These are phyloP conservation scores for Coelopa pilipes DNA, from an alignment of 2,888 invertebrate genomes.

Conservation along the genomic window DNA sequence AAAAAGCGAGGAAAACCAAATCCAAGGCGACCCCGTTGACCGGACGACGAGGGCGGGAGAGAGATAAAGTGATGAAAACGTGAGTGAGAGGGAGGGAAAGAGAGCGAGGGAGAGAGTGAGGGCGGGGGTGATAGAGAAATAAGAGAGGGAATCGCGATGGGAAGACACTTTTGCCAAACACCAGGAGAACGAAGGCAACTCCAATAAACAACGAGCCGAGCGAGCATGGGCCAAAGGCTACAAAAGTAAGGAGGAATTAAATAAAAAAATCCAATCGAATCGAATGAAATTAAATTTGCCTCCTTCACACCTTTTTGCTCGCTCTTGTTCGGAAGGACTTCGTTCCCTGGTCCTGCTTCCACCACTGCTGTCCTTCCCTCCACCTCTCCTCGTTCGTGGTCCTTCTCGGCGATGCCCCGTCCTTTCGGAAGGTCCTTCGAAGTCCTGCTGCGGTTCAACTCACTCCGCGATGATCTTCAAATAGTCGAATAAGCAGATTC, in stretches of 20 bases:
- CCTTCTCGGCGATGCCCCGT: neutral
- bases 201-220: neutral
- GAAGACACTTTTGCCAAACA: too few species aligned
- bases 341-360: too few species aligned
- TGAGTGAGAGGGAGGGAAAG: too few species aligned
- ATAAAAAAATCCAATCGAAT: conserved; percentile 25
- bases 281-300: too few species aligned
- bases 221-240: neutral
- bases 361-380: neutral
- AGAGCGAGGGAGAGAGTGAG: neutral
- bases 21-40: conserved; percentile 2
- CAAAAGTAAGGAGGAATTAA: neutral
- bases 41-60: neutral
- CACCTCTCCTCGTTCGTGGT: neutral
- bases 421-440: too few species aligned
- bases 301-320: too few species aligned
- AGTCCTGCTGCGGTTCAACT: neutral
- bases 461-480: conserved; percentile 31
- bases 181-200: too few species aligned
- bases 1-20: conserved; percentile 5
- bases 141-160: too few species aligned
- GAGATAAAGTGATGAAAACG: neutral
- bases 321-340: neutral
- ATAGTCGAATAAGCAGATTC: conserved; percentile 36
- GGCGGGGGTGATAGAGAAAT: neutral